Evolutionary conservation across 2,113 vertebrate genomes (phyloP).

Genomic region (Ptyas mucosa): DNA sequence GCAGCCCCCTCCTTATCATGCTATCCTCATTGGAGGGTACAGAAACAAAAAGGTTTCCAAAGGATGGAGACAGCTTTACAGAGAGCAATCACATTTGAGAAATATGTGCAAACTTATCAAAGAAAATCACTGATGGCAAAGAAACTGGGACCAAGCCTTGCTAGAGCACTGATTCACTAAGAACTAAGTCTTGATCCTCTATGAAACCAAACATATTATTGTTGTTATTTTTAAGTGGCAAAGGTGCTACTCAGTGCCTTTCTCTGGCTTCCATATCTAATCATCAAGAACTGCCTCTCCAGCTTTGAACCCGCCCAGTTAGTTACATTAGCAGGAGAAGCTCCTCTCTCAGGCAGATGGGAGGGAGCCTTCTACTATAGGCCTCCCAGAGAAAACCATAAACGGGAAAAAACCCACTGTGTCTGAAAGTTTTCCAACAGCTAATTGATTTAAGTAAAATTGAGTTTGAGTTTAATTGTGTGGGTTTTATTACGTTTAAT

Average conservation of each 20-base stretch:
- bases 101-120: not conserved
- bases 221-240: not conserved
- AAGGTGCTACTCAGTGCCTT: not conserved
- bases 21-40: not conserved
- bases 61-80: not conserved
- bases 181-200: not conserved
- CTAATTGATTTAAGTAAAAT: not conserved
- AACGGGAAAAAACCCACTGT: not conserved
- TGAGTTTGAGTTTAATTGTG: not conserved
- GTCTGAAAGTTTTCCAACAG: not conserved
- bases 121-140: not conserved
- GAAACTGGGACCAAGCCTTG: not conserved
- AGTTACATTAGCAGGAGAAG: not conserved
- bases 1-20: not conserved
- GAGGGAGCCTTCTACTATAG: not conserved
- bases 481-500: not conserved
- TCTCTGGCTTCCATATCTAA: not conserved
- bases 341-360: not conserved
- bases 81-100: not conserved
- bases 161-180: not conserved
- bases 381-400: not conserved
- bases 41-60: not conserved
- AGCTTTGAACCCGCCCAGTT: not conserved
- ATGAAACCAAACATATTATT: not conserved
- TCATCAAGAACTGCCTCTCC: not conserved